Conservation (phyloP, 2,888 invertebrate species). For the Asteroscopus sphinx region DNA sequence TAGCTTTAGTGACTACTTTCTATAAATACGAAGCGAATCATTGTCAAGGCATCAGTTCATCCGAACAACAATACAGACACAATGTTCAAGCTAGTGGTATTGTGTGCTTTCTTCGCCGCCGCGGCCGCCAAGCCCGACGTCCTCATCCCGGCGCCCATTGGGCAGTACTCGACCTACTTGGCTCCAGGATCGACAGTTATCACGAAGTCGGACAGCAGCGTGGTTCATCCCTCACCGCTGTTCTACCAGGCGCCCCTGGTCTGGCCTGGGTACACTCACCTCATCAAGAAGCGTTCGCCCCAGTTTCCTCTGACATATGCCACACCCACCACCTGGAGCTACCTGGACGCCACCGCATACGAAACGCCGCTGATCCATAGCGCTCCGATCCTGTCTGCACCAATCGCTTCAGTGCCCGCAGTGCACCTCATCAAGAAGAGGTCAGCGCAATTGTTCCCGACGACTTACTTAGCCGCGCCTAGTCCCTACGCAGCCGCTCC, state of each 20-base stretch:
- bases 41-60: constrained; percentile 75
- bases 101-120: constrained; percentile 90
- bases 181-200: constrained; percentile 76
- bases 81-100: constrained; percentile 89
- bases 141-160: constrained; percentile 43
- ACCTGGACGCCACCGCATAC: constrained; percentile 58
- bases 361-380: constrained; percentile 47
- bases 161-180: constrained; percentile 65
- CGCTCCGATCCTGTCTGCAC: constrained; percentile 49
- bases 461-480: constrained; percentile 56
- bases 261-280: constrained; percentile 65
- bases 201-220: constrained; percentile 79
- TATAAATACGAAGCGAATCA: constrained; percentile 77
- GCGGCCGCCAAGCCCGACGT: constrained; percentile 82
- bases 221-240: constrained; percentile 81
- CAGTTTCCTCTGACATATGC: constrained; percentile 50
- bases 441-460: constrained; percentile 60
- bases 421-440: constrained; percentile 77
- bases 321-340: constrained; percentile 60
- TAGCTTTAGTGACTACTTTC: constrained; percentile 74
- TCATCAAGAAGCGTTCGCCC: constrained; percentile 72
- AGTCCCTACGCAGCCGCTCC: constrained; percentile 65
- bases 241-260: constrained; percentile 65
- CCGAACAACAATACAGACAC: constrained; percentile 81
- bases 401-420: constrained; percentile 57